Evolutionary conservation across 1,140 invertebrate genomes (phyloP), one percentile per base, ranked within the genome.

Genomic region (Drosophila funebris): DNA sequence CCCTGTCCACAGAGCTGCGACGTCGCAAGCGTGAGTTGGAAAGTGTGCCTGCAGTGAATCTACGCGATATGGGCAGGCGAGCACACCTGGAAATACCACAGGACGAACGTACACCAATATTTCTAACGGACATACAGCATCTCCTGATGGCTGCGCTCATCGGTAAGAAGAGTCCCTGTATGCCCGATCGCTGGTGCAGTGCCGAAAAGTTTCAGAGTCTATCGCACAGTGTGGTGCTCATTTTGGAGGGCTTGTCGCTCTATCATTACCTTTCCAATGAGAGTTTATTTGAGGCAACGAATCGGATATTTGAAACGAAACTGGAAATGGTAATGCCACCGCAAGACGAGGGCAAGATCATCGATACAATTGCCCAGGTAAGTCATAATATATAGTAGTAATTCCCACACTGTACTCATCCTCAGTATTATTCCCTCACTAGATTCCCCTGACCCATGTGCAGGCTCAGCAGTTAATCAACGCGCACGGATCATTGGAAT

Each of bases 91-190:
- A 91, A 43, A 85, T 92, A 22, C 89, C 93, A 27, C 73, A 90
- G 24, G 90, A 94, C 50, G 92, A 94, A 46, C 93, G 96, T 72
- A 94, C 95, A 44, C 97, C 97, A 6, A 92, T 98, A 70, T 95
- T 96, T 87, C 92, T 97, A 0, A 94, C 94, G 37, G 97, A 98
- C 91, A 90, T 98, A 58, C 96, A 97, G 90, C 95, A 97, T 92
- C 92, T 98, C 48, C 81, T 98, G 3, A 92, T 97, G 78, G 95
- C 95, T 90, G 95, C 96, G 1, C 90, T 97, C 57, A 92, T 96
- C 46, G 95, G 95, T 4, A 94, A 95, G 75, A 92, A 94, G 31
- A 95, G 95, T 43, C 94, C 95, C 16, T 95, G 95, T 61, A 88
- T 92, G 41, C 94, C 95, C 13, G 92, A 94, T 20, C 93, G 96